These are phyloP conservation scores for Drosophila eohydei DNA, from an alignment of 2,888 invertebrate genomes.

Conservation along the genomic window DNA sequence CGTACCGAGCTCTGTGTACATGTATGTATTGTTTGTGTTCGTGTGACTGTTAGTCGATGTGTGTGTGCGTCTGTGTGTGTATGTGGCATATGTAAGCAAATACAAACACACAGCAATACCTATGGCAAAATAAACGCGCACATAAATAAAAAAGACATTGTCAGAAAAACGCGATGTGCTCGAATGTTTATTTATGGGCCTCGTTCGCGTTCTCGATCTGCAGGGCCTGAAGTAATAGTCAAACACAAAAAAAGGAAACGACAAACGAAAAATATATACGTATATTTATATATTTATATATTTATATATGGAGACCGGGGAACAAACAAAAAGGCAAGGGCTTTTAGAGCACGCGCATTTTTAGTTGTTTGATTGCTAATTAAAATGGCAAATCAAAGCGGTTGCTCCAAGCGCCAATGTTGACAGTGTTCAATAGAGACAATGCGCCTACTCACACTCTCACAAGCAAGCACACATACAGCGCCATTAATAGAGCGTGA, in stretches of 20 bases:
- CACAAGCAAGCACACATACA: slow-evolving; percentile 2
- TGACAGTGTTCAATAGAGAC: slow-evolving; percentile 60
- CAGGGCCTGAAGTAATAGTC: slow-evolving; percentile 39
- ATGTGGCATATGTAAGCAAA: slow-evolving; percentile 64
- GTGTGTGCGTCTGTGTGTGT: slow-evolving; percentile 18
- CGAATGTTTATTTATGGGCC: slow-evolving; percentile 60
- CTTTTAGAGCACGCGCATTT: slow-evolving; percentile 26
- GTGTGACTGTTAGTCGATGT: slow-evolving; percentile 9
- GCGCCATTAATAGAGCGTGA: slow-evolving; percentile 80
- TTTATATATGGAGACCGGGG: not conserved
- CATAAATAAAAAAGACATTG: slow-evolving; percentile 72
- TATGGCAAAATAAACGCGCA: slow-evolving; percentile 68
- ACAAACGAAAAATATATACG: slow-evolving; percentile 7
- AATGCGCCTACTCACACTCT: slow-evolving; percentile 20
- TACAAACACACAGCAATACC: slow-evolving; percentile 56
- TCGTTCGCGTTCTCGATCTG: slow-evolving; percentile 38
- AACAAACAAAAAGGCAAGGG: slow-evolving; percentile 10
- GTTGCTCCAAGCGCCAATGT: slow-evolving; percentile 56
- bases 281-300: not conserved
- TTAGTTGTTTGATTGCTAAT: slow-evolving; percentile 75
- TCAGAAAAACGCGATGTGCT: slow-evolving; percentile 65
- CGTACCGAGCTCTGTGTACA: slow-evolving; percentile 31
- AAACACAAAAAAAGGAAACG: slow-evolving; percentile 19
- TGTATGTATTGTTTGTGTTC: not conserved
- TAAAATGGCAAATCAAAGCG: slow-evolving; percentile 76